phyloP scores from a whole-genome alignment of 2,888 invertebrate genomes.

The Philereme vetulata region DNA sequence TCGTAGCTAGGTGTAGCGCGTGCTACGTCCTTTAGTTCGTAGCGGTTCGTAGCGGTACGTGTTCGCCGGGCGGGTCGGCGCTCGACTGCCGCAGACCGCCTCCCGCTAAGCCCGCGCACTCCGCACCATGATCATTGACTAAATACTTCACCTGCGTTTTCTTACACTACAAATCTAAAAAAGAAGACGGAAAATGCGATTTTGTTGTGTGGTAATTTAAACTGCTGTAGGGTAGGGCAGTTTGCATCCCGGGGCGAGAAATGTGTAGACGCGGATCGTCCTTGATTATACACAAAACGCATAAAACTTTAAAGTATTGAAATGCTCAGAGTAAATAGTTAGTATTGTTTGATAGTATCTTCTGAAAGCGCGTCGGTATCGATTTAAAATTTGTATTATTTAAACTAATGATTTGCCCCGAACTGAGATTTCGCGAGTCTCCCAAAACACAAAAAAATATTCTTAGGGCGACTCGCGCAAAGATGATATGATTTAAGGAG shows the following conservation, averaged over 20 bases:
- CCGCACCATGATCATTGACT: conserved; percentile 74
- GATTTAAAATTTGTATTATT: too few species aligned
- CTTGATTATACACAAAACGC: background rate
- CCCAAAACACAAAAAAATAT: too few species aligned
- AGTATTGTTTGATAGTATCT: too few species aligned
- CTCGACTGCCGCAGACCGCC: conserved; percentile 52
- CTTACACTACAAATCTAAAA: conserved; percentile 42
- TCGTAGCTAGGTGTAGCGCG: conserved; percentile 36
- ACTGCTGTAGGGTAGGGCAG: background rate
- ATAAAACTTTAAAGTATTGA: too few species aligned
- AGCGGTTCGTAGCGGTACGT: conserved; percentile 14
- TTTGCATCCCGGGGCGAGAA: background rate
- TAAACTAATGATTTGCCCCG: too few species aligned
- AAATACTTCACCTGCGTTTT: conserved; percentile 76
- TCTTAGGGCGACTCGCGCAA: too few species aligned
- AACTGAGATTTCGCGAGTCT: too few species aligned
- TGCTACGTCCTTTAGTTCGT: conserved; percentile 38
- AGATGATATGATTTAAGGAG: too few species aligned
- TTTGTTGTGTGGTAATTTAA: background rate
- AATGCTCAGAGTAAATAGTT: too few species aligned
- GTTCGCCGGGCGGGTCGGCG: conserved; percentile 48
- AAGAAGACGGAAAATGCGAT: background rate
- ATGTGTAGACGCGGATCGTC: background rate
- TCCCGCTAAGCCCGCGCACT: conserved; percentile 46
- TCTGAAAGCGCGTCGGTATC: too few species aligned